Evolutionary conservation across 2,113 vertebrate genomes (phyloP).

Genomic region (Mobula hypostoma): DNA sequence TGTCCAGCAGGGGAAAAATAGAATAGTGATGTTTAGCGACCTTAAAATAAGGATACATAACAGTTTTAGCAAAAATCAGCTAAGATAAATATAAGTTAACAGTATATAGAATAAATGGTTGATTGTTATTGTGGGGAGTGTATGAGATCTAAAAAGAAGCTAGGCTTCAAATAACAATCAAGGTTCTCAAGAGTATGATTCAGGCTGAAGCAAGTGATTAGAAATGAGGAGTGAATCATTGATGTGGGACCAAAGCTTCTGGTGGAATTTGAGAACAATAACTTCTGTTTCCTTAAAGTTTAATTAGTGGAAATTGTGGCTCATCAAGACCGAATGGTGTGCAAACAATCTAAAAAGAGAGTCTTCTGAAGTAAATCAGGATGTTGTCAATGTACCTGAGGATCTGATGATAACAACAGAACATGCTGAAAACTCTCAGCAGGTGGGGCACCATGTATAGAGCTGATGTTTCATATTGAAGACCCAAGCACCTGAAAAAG

Average conservation of each 20-base stretch:
- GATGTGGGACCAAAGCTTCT: background rate
- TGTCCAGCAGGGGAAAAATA: background rate
- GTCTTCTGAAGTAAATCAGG: background rate
- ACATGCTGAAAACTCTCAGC: too few relatives aligned
- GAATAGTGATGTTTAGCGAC: background rate
- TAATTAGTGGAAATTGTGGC: background rate
- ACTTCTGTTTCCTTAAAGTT: background rate
- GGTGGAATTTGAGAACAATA: background rate
- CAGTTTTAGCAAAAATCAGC: background rate
- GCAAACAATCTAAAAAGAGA: background rate
- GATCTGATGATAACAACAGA: background rate
- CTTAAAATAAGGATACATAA: background rate
- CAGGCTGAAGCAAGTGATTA: background rate
- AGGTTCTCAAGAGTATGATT: background rate
- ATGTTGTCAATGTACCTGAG: background rate
- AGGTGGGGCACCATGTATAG: too few relatives aligned
- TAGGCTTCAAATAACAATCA: background rate
- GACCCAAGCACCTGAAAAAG: background rate
- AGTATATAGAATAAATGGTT: background rate
- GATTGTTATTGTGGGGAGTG: background rate
- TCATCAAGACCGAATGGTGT: background rate
- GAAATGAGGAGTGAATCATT: background rate
- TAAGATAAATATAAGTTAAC: background rate
- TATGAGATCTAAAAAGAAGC: background rate
- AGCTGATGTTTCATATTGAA: too few relatives aligned